Evolutionary conservation across 2,888 invertebrate species (phyloP).

Genomic region (Amiota minor): DNA sequence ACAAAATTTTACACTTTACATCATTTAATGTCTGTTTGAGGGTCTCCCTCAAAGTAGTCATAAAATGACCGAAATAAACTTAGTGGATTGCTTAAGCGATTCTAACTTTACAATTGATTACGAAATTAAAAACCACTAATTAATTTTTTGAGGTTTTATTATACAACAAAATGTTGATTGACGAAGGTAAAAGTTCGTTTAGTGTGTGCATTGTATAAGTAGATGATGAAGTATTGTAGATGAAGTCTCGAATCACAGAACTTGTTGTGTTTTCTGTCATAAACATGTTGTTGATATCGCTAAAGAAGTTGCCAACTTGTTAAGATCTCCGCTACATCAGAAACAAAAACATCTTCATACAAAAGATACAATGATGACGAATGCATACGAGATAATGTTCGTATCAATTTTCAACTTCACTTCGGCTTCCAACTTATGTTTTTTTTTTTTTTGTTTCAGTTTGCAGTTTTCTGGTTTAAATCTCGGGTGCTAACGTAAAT

Average conservation of each 20-base stretch:
- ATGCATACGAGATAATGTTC: too few species aligned
- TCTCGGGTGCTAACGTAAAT: conserved; percentile 48
- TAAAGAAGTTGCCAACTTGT: too few species aligned
- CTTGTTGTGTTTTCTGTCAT: not conserved
- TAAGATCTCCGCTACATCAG: too few species aligned
- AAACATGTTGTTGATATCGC: conserved; percentile 6
- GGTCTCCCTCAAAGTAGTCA: not conserved
- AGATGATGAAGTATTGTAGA: too few species aligned
- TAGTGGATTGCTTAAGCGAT: not conserved
- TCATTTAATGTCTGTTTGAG: not conserved
- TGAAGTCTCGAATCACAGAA: not conserved
- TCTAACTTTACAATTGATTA: not conserved
- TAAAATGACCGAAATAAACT: conserved; percentile 2
- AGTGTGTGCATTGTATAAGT: too few species aligned
- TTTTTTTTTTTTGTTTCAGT: conserved; percentile 29
- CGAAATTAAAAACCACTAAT: not conserved
- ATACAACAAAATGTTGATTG: too few species aligned
- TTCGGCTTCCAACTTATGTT: not conserved
- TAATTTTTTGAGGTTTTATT: too few species aligned
- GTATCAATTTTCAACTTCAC: too few species aligned
- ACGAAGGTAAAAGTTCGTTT: too few species aligned
- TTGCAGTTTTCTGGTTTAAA: conserved; percentile 51
- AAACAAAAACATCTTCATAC: too few species aligned
- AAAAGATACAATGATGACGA: too few species aligned
- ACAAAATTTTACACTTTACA: not conserved